These are phyloP conservation scores for Acleris holmiana DNA, from an alignment of 2,888 invertebrate genomes.

Conservation along the genomic window DNA sequence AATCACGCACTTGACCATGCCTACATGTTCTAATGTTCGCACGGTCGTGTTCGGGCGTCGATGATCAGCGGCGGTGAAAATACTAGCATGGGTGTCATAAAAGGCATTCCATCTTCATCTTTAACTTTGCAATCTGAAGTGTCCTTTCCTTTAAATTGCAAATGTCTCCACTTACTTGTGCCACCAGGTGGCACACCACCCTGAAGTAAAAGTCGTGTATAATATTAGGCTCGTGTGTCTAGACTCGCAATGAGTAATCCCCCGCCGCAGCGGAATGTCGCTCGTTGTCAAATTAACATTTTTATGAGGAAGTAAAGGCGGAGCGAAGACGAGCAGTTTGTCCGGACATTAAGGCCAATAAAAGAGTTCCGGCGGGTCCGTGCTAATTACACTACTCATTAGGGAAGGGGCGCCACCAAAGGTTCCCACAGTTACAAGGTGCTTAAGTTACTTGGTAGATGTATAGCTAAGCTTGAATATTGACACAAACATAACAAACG, in stretches of 20 bases:
- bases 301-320: conserved; percentile 41
- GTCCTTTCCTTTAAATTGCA: too few relatives aligned
- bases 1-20: too few relatives aligned
- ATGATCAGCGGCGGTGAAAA: too few relatives aligned
- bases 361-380: conserved; percentile 63
- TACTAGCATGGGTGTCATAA: too few relatives aligned
- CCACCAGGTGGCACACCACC: too few relatives aligned
- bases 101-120: too few relatives aligned
- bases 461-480: not conserved
- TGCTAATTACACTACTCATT: conserved; percentile 69
- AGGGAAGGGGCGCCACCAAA: conserved; percentile 39
- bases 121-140: too few relatives aligned
- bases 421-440: not conserved
- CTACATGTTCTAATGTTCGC: too few relatives aligned
- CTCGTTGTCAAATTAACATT: conserved; percentile 37
- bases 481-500: too few relatives aligned
- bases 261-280: conserved; percentile 7
- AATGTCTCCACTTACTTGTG: too few relatives aligned
- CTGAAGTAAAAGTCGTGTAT: not conserved
- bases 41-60: too few relatives aligned
- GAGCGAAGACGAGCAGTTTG: conserved; percentile 41
- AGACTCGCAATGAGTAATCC: conserved; percentile 15
- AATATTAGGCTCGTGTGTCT: not conserved
- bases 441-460: not conserved
- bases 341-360: conserved; percentile 62